Percentiles rank a stretch among this genome's conserved stretches.
Evolutionary conservation across 2,888 invertebrate species (phyloP).

Genomic region (Plutella xylostella): DNA sequence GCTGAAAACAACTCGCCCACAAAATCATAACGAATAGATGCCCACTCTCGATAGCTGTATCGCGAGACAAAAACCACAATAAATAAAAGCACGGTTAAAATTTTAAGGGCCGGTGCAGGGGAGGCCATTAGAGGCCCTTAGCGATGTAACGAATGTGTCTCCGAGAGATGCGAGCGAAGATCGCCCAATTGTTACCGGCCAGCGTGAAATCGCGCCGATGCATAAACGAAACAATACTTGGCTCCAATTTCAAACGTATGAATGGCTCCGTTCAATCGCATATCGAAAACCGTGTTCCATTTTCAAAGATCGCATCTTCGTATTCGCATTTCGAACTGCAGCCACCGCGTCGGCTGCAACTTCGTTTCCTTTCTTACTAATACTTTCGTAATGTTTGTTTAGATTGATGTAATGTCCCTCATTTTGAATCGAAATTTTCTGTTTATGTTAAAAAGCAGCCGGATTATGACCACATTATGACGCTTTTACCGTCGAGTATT

Average conservation of each 20-base stretch:
- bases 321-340: too few species aligned
- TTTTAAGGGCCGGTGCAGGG: slow-evolving; percentile 55
- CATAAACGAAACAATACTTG: slow-evolving; percentile 25
- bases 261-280: slow-evolving; percentile 11
- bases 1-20: slow-evolving; percentile 18
- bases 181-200: slow-evolving; percentile 46
- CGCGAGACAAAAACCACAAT: slow-evolving; percentile 45
- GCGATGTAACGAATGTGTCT: slow-evolving; percentile 45
- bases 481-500: slow-evolving; percentile 41
- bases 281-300: slow-evolving; percentile 6
- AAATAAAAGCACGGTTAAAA: slow-evolving; percentile 63
- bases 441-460: background rate
- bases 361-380: too few species aligned
- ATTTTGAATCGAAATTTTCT: slow-evolving; percentile 10
- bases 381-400: too few species aligned
- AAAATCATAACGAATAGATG: slow-evolving; percentile 51
- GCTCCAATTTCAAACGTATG: slow-evolving; percentile 24
- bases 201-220: slow-evolving; percentile 44
- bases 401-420: too few species aligned
- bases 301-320: too few species aligned
- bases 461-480: slow-evolving; percentile 15
- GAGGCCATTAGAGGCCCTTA: slow-evolving; percentile 63
- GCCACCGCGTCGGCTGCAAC: background rate
- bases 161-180: slow-evolving; percentile 47
- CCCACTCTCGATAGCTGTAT: slow-evolving; percentile 38